Conservation (phyloP, 2,797 vertebrate species). For the Eospalax fontanierii region DNA sequence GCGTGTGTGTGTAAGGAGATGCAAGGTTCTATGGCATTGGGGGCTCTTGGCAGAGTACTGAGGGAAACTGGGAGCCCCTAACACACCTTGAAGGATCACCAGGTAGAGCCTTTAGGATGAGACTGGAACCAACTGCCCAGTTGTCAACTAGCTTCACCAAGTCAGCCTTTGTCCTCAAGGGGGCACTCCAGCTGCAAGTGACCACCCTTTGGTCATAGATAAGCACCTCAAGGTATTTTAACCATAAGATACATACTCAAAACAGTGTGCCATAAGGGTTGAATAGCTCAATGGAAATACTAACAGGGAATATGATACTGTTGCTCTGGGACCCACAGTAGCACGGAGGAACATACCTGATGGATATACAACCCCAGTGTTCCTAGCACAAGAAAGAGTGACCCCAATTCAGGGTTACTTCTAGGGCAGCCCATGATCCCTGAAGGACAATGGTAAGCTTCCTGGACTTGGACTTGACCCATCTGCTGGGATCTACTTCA, state of each 20-base stretch:
- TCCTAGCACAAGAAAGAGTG: background rate
- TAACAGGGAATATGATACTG: background rate
- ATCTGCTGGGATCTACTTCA: background rate
- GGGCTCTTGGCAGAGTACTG: background rate
- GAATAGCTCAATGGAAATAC: background rate
- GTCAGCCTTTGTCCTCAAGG: background rate
- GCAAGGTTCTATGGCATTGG: background rate
- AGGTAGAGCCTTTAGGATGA: background rate
- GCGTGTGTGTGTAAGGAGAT: background rate
- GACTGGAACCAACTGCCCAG: background rate
- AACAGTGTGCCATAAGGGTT: background rate
- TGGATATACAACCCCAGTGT: accelerated
- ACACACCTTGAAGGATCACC: background rate
- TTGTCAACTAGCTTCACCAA: background rate
- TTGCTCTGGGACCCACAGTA: too few species aligned
- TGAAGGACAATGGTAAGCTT: background rate
- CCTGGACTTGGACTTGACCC: background rate
- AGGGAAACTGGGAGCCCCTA: background rate
- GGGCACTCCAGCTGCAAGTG: background rate
- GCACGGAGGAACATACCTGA: background rate
- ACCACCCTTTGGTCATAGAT: background rate
- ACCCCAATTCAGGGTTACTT: background rate
- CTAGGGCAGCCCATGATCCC: background rate
- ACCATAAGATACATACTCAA: background rate
- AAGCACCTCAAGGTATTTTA: background rate